Percentiles rank a stretch among this genome's conserved stretches.
Evolutionary conservation across 2,888 invertebrate species (phyloP).

Genomic region (Strigamia transsilvanica): DNA sequence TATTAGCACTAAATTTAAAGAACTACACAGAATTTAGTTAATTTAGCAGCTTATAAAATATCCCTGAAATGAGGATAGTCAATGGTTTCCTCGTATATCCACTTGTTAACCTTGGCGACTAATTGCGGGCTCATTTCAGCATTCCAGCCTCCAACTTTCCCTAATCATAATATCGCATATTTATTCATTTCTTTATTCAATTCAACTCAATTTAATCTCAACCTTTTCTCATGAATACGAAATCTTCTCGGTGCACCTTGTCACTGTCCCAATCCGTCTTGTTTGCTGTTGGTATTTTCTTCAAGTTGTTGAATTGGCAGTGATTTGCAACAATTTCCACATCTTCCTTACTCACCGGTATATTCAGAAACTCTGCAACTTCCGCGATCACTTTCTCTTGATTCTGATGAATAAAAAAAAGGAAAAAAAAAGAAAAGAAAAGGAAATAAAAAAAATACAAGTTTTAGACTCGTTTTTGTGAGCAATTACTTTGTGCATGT

Average conservation of each 20-base stretch:
- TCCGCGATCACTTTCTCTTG: neutral
- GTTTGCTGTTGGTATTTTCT: neutral
- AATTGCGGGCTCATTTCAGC: neutral
- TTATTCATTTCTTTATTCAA: no score
- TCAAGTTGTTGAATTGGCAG: neutral
- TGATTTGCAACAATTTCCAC: neutral
- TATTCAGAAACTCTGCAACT: neutral
- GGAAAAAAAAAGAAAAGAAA: no score
- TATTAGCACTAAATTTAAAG: no score
- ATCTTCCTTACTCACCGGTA: neutral
- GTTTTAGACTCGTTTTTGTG: no score
- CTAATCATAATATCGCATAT: neutral
- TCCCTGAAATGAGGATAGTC: neutral
- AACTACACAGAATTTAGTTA: no score
- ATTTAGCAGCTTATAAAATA: neutral
- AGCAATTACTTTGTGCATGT: no score
- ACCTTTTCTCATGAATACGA: neutral
- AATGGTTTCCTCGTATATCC: neutral
- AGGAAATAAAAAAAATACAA: no score
- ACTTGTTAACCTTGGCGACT: neutral
- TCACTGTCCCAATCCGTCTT: neutral
- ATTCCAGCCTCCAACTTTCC: neutral
- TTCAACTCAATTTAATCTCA: neutral
- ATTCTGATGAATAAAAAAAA: neutral
- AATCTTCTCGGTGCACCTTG: neutral